Conservation (phyloP, 2,113 vertebrate species). For the Cranoglanis bouderius region DNA sequence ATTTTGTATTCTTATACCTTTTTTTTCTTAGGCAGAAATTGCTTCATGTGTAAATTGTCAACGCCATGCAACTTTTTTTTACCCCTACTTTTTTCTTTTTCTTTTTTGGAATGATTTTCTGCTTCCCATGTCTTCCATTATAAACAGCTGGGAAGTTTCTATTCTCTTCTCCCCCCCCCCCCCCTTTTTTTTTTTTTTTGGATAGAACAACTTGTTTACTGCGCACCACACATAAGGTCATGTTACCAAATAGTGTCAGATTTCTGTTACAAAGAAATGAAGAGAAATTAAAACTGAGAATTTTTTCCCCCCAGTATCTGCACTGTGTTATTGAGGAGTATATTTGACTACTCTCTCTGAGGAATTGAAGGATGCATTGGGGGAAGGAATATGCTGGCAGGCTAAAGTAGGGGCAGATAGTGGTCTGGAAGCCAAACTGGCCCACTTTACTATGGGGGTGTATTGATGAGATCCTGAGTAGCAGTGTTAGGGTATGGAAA, state of each 20-base stretch:
- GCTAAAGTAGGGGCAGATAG: not conserved
- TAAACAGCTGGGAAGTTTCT: conserved; percentile 1
- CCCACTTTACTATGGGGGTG: not conserved
- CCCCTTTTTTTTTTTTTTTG: not conserved
- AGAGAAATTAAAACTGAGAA: not conserved
- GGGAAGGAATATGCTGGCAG: not conserved
- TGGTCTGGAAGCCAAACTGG: not conserved
- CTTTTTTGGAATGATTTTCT: not conserved
- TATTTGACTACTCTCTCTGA: not conserved
- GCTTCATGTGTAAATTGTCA: not conserved
- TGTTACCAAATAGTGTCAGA: not conserved
- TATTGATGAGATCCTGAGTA: not conserved
- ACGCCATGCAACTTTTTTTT: not conserved
- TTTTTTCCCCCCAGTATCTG: no score
- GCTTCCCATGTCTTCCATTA: not conserved
- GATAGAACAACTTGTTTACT: not conserved
- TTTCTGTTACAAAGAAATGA: not conserved
- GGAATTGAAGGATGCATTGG: not conserved
- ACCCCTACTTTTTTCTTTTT: no score
- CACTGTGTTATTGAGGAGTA: conserved; percentile 17
- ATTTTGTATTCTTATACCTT: not conserved
- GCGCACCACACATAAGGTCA: not conserved
- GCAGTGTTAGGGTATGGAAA: not conserved
- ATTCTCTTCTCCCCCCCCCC: not conserved
- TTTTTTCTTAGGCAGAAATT: not conserved